A percentile compares a stretch with the other conserved stretches of the same genome.
Conservation (phyloP, 1,140 invertebrate genomes). For the Bombus vancouverensis region DNA sequence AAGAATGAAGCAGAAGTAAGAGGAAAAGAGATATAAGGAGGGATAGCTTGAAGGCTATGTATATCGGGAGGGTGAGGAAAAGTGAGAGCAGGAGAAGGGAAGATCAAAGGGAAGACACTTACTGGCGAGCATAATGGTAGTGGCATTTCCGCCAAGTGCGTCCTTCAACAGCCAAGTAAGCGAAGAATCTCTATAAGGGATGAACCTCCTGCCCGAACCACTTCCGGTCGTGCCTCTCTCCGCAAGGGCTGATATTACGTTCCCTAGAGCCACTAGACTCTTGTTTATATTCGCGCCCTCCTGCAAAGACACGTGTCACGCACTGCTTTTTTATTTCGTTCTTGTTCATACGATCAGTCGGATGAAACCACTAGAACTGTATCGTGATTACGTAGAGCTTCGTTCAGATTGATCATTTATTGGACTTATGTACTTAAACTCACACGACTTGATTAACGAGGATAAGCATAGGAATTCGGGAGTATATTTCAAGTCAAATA, state of each 20-base stretch:
- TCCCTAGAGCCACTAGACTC: conserved; percentile 90
- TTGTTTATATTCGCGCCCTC: conserved; percentile 93
- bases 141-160: conserved; percentile 86
- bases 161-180: conserved; percentile 89
- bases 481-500: too few species aligned
- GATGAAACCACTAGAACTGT: too few species aligned
- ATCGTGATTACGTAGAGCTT: too few species aligned
- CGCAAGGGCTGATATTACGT: conserved; percentile 90
- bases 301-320: conserved; percentile 70
- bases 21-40: neutral
- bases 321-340: neutral
- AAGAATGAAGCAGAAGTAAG: neutral
- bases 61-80: neutral
- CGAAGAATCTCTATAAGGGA: conserved; percentile 89
- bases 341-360: too few species aligned
- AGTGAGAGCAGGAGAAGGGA: conserved; percentile 34
- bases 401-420: too few species aligned
- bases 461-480: too few species aligned
- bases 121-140: conserved; percentile 87
- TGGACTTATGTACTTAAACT: too few species aligned
- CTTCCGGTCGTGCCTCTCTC: conserved; percentile 80
- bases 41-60: neutral
- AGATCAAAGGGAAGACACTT: conserved; percentile 75
- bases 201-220: conserved; percentile 82
- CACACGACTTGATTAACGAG: too few species aligned